Evolutionary conservation across 2,888 invertebrate genomes (phyloP), one percentile per base, ranked within the genome.

Genomic region (Ornithoptera priamus): DNA sequence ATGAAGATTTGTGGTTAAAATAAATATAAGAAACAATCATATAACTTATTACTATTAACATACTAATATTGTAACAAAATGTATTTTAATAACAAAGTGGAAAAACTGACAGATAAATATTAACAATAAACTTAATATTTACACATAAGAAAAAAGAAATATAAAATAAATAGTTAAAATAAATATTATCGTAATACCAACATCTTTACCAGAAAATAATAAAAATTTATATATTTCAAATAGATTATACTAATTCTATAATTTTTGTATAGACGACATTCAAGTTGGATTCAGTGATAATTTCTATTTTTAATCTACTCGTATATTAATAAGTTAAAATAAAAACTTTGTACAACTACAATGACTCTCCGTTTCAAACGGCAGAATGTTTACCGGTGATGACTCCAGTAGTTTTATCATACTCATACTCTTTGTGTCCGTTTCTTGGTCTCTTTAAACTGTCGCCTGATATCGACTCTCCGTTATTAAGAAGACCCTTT

Each of bases 301-400:
- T 30, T 30, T 18, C n/a, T 12, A 53, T 53, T 30, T 24, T 22
- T 24, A 10, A 53, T 17, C 42, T 30, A 62, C n/a, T 17, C 17
- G 30, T 39, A 39, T 39, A 39, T 39, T 39, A 39, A 39, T 39
- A 39, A 0, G 39, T n/a, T 53, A n/a, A 53, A 56, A 50, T 64
- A 68, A 65, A 30, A 56, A 50, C 53, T 39, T 39, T 57, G 53
- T 71, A 73, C 70, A 65, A 58, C 24, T n/a, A 18, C 17, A 20
- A 65, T 6, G 6, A 39, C 1, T 60, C 68, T 69, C 68, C 20
- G 69, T 74, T 75, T 78, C 85, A 92, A 67, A 92, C 92, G 57
- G 88, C 81, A 76, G 92, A 92, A 87, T 92, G 90, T 83, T 91
- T 92, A 57, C 92, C 92, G 69, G 91, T 92, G 72, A 92, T 89